Conservation (phyloP, 1,140 invertebrate genomes). For the Teleogryllus occipitalis region DNA sequence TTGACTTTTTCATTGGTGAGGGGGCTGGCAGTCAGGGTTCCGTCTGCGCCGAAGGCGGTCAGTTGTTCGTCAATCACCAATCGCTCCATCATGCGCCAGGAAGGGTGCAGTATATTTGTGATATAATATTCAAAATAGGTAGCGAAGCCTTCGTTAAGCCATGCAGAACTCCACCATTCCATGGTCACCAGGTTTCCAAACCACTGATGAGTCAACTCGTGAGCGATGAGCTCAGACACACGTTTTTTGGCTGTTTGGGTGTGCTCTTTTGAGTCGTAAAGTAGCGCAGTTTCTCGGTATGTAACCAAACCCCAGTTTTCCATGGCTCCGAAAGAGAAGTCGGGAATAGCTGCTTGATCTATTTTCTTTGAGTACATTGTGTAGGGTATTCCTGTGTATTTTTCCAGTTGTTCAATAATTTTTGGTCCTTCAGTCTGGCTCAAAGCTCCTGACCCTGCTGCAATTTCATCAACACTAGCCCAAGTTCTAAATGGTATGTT, state of each 20-base stretch:
- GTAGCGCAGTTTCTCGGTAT: background rate
- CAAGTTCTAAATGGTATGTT: background rate
- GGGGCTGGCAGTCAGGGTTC: no score
- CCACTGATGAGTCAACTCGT: slow-evolving; percentile 44
- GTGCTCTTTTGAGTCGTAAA: slow-evolving; percentile 26
- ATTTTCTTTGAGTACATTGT: background rate
- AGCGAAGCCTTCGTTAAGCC: slow-evolving; percentile 50
- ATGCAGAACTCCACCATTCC: slow-evolving; percentile 40
- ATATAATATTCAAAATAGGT: slow-evolving; percentile 31
- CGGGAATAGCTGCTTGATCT: background rate
- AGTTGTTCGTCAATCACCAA: background rate
- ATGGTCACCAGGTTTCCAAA: slow-evolving; percentile 41
- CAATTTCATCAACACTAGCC: background rate
- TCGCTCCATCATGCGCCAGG: background rate
- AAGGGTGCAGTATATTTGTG: background rate
- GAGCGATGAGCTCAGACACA: slow-evolving; percentile 42
- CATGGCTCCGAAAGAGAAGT: background rate
- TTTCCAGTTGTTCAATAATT: background rate
- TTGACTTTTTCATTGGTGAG: background rate
- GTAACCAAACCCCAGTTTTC: background rate
- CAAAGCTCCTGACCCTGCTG: background rate
- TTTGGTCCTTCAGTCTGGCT: background rate
- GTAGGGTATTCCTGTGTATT: background rate
- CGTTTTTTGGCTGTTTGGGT: slow-evolving; percentile 32
- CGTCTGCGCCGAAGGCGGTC: background rate